A percentile compares a stretch with the other conserved stretches of the same genome.
Evolutionary conservation across 2,797 vertebrate genomes (phyloP).

Genomic region (Propithecus deckenii): DNA sequence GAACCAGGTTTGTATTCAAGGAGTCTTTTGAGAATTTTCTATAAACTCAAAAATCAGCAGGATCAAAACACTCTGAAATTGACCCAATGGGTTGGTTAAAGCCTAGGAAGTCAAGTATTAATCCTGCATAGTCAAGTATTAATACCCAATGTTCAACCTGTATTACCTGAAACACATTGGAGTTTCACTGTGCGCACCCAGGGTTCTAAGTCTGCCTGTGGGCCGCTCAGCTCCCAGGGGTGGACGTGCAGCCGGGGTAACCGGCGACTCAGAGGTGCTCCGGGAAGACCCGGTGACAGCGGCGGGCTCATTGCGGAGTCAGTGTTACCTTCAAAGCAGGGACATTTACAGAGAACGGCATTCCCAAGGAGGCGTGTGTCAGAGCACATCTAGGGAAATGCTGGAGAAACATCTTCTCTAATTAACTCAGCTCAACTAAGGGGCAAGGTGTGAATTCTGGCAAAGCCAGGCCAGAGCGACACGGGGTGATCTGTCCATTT

Average conservation of each 20-base stretch:
- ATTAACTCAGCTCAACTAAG: background rate
- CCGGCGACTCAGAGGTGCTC: background rate
- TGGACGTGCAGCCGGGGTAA: no score
- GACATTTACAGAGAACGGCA: background rate
- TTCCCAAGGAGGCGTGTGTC: background rate
- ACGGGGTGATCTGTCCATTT: background rate
- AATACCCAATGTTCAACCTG: accelerated
- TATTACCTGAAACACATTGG: no score
- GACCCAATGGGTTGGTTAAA: background rate
- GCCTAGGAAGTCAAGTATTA: background rate
- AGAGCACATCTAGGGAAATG: background rate
- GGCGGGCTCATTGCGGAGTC: background rate
- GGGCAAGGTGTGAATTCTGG: background rate
- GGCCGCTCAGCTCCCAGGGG: background rate
- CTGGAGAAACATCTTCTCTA: no score
- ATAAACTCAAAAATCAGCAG: background rate
- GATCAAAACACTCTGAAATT: background rate
- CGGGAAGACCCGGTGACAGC: background rate
- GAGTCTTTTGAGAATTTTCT: background rate
- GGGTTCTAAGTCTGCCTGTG: background rate
- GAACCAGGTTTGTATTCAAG: background rate
- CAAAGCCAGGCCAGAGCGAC: background rate
- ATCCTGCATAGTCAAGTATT: accelerated
- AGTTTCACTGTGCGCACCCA: accelerated
- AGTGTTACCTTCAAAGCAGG: background rate